phyloP scores from a whole-genome alignment of 2,888 invertebrate species.

The Drosophila anomelani region DNA sequence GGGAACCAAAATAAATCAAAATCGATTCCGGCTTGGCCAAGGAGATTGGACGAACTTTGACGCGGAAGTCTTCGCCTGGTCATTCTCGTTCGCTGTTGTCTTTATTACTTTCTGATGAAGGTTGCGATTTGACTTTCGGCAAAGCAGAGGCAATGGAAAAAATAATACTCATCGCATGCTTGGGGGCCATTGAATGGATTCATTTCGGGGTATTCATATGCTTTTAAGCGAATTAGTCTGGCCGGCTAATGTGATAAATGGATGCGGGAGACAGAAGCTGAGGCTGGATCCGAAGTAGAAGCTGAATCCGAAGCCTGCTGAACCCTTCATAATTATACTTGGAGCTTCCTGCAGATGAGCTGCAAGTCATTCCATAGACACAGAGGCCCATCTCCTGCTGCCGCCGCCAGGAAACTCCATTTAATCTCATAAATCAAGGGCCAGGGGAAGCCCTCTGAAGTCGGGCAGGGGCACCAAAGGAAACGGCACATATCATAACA shows the following conservation, averaged over 20 bases:
- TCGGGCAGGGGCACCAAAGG: not conserved
- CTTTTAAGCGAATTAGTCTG: slow-evolving; percentile 69
- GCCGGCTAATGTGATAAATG: slow-evolving; percentile 70
- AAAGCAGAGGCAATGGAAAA: slow-evolving; percentile 6
- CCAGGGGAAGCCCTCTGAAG: slow-evolving; percentile 12
- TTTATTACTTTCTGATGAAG: slow-evolving; percentile 54
- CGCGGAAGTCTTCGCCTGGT: slow-evolving; percentile 6
- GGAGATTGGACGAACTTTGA: slow-evolving; percentile 2
- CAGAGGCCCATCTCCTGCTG: slow-evolving; percentile 27
- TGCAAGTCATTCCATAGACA: slow-evolving; percentile 46
- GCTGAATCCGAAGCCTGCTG: slow-evolving; percentile 3
- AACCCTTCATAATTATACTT: slow-evolving; percentile 11
- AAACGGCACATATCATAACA: slow-evolving; percentile 72
- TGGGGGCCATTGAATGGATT: slow-evolving; percentile 43
- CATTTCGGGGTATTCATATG: slow-evolving; percentile 45
- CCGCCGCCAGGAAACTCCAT: slow-evolving; percentile 31
- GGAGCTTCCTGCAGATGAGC: slow-evolving; percentile 18
- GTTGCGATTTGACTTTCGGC: slow-evolving; percentile 47
- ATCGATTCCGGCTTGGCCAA: slow-evolving; percentile 12
- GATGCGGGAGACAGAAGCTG: slow-evolving; percentile 3
- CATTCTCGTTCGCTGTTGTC: slow-evolving; percentile 27
- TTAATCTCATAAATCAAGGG: slow-evolving; percentile 75
- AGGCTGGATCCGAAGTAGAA: not conserved
- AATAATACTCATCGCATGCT: slow-evolving; percentile 45
- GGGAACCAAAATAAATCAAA: slow-evolving; percentile 5